A percentile compares a stretch with the other conserved stretches of the same genome.
These are phyloP conservation scores for Drosophila repleta DNA, from an alignment of 1,140 invertebrate species.

Conservation along the genomic window DNA sequence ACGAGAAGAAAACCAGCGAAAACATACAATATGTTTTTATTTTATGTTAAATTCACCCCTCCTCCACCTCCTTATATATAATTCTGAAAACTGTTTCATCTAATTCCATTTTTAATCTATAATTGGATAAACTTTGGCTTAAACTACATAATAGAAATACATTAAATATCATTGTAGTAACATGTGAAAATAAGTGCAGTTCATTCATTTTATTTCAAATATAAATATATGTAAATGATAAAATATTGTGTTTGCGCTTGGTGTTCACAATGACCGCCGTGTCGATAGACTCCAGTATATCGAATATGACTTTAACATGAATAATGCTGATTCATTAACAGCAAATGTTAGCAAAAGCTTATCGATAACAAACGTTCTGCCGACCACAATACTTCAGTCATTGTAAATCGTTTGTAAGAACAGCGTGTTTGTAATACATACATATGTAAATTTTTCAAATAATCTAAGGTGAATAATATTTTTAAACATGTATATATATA, in stretches of 20 bases:
- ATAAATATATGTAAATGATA: constrained; percentile 4
- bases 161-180: constrained; percentile 22
- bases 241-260: background rate
- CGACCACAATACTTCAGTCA: constrained; percentile 28
- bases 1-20: background rate
- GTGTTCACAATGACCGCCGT: background rate
- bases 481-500: too few relatives aligned
- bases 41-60: constrained; percentile 1
- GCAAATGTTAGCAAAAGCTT: constrained; percentile 16
- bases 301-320: background rate
- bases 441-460: constrained; percentile 70
- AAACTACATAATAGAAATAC: constrained; percentile 16
- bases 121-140: constrained; percentile 3
- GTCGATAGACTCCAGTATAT: background rate
- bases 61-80: constrained; percentile 2
- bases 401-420: constrained; percentile 61
- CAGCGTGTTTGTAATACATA: constrained; percentile 67
- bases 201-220: constrained; percentile 24
- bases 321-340: background rate
- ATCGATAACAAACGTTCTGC: constrained; percentile 18
- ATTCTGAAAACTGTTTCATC: constrained; percentile 11
- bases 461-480: constrained; percentile 62
- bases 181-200: constrained; percentile 7
- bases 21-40: constrained; percentile 5
- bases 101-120: constrained; percentile 10